Conservation (phyloP, 2,888 invertebrate genomes). For the Epinotia demarniana region DNA sequence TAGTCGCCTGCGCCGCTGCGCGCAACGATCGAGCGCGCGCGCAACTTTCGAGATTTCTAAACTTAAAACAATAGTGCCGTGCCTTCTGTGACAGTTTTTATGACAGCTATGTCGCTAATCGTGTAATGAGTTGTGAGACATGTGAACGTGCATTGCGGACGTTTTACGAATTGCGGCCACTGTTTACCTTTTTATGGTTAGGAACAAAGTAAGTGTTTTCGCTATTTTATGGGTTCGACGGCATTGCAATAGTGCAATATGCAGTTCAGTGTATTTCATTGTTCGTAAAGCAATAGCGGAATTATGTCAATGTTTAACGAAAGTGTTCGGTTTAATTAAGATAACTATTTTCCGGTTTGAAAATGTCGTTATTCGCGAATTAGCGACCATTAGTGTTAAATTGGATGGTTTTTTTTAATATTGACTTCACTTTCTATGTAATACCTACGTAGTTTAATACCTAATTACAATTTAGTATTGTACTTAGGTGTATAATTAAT, state of each 20-base stretch:
- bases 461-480: too few species aligned
- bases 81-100: conserved; percentile 53
- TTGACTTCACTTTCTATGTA: background rate
- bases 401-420: background rate
- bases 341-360: conserved; percentile 21
- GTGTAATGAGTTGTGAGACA: conserved; percentile 65
- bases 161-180: conserved; percentile 57
- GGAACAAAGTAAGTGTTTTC: conserved; percentile 58
- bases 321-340: conserved; percentile 16
- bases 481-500: too few species aligned
- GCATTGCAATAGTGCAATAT: conserved; percentile 50
- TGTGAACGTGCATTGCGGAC: conserved; percentile 63
- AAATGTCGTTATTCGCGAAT: conserved; percentile 23
- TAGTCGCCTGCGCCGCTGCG: conserved; percentile 61
- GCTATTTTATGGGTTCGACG: conserved; percentile 57
- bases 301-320: conserved; percentile 14
- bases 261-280: conserved; percentile 32
- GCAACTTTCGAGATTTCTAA: conserved; percentile 56
- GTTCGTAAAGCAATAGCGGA: conserved; percentile 16
- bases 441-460: too few species aligned
- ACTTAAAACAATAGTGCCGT: conserved; percentile 64
- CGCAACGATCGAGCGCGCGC: conserved; percentile 61
- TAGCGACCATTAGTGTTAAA: background rate
- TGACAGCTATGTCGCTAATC: conserved; percentile 30
- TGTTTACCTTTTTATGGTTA: conserved; percentile 71